Evolutionary conservation across 2,113 vertebrate genomes (phyloP).

Genomic region (Amia ocellicauda): DNA sequence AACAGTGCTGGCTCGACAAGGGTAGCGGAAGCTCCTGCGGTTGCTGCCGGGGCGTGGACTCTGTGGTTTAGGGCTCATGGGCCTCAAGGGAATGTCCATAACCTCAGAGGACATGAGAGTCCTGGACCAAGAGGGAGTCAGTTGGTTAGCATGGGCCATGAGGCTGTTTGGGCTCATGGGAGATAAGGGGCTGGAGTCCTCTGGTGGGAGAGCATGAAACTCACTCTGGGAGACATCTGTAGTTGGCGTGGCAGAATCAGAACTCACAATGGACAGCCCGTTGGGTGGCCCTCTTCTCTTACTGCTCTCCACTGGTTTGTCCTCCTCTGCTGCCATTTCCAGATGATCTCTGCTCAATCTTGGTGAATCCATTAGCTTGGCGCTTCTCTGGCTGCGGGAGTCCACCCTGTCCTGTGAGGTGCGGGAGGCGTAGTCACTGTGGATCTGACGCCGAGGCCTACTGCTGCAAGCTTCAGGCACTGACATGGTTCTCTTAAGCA

Average conservation of each 20-base stretch:
- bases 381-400: conserved; percentile 28
- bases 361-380: conserved; percentile 43
- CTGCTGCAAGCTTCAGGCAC: conserved; percentile 31
- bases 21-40: conserved; percentile 48
- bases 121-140: conserved; percentile 33
- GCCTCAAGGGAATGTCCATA: conserved; percentile 62
- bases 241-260: conserved; percentile 33
- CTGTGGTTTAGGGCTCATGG: conserved; percentile 78
- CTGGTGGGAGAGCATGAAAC: conserved; percentile 33
- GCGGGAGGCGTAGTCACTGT: conserved; percentile 14
- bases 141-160: conserved; percentile 20
- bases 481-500: conserved; percentile 48
- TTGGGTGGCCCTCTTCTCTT: conserved; percentile 52
- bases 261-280: conserved; percentile 41
- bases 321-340: conserved; percentile 34
- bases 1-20: conserved; percentile 51
- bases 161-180: conserved; percentile 39
- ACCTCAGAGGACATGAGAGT: conserved; percentile 44
- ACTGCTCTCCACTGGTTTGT: conserved; percentile 46
- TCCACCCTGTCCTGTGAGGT: conserved; percentile 27
- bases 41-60: conserved; percentile 59
- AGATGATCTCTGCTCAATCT: conserved; percentile 35
- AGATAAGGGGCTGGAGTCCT: conserved; percentile 46
- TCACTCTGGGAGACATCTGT: conserved; percentile 36
- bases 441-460: background rate